Base-by-base conservation (phyloP, 2,113 vertebrate genomes). In the Buteo buteo region DNA sequence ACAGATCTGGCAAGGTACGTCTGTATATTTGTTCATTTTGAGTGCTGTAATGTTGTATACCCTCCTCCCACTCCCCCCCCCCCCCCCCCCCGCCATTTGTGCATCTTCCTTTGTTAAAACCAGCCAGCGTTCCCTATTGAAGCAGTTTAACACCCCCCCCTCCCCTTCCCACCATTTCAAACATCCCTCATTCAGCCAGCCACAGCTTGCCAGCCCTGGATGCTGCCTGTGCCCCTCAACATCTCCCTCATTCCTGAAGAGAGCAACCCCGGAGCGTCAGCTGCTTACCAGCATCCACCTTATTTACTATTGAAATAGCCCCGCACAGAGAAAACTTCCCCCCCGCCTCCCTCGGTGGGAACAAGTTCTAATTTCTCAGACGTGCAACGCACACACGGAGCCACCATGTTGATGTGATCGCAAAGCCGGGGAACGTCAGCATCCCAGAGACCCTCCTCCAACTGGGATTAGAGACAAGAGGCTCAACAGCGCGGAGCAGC, bases 361-460 rank as follows among this genome's bases (percentile, higher is more conserved):
- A 25, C 64, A 45, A 92, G 71, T 21, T 19, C 62, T 90, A 71
- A 91, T 92, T 77, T 65, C 71, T 62, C 61, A 45, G 86, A 16
- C 34, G 7, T 1, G 17, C 85, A 31, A 16, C 0, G 34, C 86
- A 34, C 78, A 59, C 72, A 25, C 81, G 34, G 69, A 89, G 34
- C 65, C 77, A 84, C 81, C 70, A 19, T 47, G 81, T 24, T 19
- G 86, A 90, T 69, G 13, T 31, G 86, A 82, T 61, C 55, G 88
- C 84, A 32, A 70, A 82, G 91, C 96, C 31, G 4, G 67, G 59
- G n/a, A 90, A 82, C 96, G 91, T 97, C 97, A 97, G 96, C 95
- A 93, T 12, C 74, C 73, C 86, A 10, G 55, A 73, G 91, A 95
- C 61, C 92, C 95, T 97, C 97, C 97, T 97, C 95, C 96, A 16